Evolutionary conservation across 2,888 invertebrate species (phyloP).

Genomic region (Mesorhabditis belari): DNA sequence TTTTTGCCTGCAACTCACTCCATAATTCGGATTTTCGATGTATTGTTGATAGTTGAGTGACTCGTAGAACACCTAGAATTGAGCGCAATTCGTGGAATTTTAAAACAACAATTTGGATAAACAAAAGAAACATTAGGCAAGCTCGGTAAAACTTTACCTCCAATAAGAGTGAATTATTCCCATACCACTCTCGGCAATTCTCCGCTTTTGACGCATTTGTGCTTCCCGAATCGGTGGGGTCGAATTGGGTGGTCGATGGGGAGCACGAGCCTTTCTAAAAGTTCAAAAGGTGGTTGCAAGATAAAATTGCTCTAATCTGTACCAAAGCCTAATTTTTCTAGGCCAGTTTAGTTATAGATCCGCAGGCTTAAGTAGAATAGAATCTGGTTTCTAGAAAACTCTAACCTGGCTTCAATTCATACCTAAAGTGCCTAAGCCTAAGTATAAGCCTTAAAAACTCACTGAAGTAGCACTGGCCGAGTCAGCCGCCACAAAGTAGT

Average conservation of each 20-base stretch:
- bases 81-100: too few species aligned
- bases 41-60: constrained; percentile 48
- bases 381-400: too few species aligned
- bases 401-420: neutral
- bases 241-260: neutral
- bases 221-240: neutral
- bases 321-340: too few species aligned
- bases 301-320: too few species aligned
- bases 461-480: constrained; percentile 5
- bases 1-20: constrained; percentile 7
- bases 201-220: neutral
- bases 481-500: constrained; percentile 25
- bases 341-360: too few species aligned
- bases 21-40: constrained; percentile 24
- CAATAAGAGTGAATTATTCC: constrained; percentile 48
- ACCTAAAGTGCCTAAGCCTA: neutral
- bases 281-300: neutral
- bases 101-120: too few species aligned
- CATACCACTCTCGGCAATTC: constrained; percentile 25
- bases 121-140: too few species aligned
- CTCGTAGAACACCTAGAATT: constrained; percentile 37
- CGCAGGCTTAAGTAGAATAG: too few species aligned
- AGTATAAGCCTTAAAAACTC: neutral
- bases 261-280: neutral
- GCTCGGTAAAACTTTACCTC: constrained; percentile 30